Base-by-base conservation (phyloP, 2,888 invertebrate genomes). In the Dryobotodes eremita region DNA sequence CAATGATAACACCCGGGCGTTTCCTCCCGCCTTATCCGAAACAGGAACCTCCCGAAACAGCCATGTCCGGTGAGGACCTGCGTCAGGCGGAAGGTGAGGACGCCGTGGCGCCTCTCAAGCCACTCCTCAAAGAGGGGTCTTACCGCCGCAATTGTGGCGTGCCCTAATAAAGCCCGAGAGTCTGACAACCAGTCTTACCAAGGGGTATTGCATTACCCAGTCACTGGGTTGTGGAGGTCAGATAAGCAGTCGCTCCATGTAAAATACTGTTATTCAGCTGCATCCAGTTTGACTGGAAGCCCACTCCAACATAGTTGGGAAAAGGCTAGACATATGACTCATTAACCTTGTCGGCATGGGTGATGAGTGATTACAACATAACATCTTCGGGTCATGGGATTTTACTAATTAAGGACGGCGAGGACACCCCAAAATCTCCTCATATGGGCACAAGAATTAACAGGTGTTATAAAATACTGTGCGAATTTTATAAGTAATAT, bases 331-430 rank as follows among this genome's bases (percentile, higher is more conserved):
- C 20, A 48, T 7, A 13, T 13, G 20, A 61, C 59, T 70, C n/a
- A 42, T 46, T 55, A 53, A 73, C 86, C 85, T 87, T 82, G 72
- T 50, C 53, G 20, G 15, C 61, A 42, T 50, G 31, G 71, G 61
- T 75, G 74, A 36, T 26, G 8, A 65, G 68, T 66, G 23, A 65
- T 82, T 74, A 69, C 76, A 46, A 62, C 50, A 73, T 53, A 17
- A 59, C 50, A 50, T 76, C 64, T 78, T 48, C n/a, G 13, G 85
- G 86, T 85, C 86, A 87, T 77, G 79, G 74, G 42, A 69, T 70
- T 46, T 71, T 23, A 50, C 64, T 77, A 64, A 73, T 77, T 86
- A 53, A 88, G 78, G 78, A 80, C 78, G n/a, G 8, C 77, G n/a
- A 77, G 71, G 62, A 64, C 46, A 66, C 62, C 26, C 57, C 64